Conservation (phyloP, 2,888 invertebrate genomes). For the Heliconius hortense region DNA sequence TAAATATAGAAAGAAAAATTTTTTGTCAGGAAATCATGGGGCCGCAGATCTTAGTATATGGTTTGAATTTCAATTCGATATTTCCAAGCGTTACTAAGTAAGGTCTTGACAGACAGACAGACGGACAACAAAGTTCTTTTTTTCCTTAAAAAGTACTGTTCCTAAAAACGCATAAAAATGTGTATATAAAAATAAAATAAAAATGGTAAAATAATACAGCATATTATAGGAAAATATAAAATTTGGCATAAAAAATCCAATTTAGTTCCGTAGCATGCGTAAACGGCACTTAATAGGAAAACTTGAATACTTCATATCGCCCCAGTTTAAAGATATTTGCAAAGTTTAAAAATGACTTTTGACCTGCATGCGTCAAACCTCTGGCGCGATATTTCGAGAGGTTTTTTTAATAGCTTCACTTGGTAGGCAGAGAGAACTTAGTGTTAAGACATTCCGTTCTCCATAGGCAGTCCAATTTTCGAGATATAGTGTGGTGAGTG, state of each 20-base stretch:
- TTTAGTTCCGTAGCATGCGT: conserved; percentile 39
- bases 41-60: too few species aligned
- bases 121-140: too few species aligned
- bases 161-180: too few species aligned
- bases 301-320: conserved; percentile 41
- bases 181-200: not conserved
- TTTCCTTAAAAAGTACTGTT: too few species aligned
- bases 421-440: not conserved
- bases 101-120: too few species aligned
- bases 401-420: not conserved
- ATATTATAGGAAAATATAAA: not conserved
- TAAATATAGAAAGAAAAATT: too few species aligned
- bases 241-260: conserved; percentile 32
- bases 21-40: too few species aligned
- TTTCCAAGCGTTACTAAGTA: too few species aligned
- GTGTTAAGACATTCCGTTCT: too few species aligned
- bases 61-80: too few species aligned
- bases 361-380: not conserved
- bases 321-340: conserved; percentile 36
- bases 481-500: too few species aligned
- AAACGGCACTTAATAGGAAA: conserved; percentile 39
- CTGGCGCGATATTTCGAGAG: not conserved
- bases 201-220: not conserved
- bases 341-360: conserved; percentile 23
- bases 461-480: too few species aligned